Base-by-base conservation (phyloP, 2,888 invertebrate species). In the Hydroisotoma schaefferi region DNA sequence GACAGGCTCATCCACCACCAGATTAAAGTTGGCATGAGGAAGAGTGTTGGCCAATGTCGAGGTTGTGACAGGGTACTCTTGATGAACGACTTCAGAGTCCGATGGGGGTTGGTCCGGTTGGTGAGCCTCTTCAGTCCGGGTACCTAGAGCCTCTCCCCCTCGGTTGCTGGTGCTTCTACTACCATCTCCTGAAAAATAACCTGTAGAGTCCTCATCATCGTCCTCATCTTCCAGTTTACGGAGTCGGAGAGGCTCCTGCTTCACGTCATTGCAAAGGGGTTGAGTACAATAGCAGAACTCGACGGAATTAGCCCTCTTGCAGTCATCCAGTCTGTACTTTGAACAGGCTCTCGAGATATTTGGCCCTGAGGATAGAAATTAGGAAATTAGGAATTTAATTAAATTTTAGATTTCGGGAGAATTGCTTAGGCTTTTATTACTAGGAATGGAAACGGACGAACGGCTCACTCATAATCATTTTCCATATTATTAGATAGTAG, bases 251-350 rank as follows among this genome's bases (percentile, higher is more conserved):
- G 56, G 58, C 25, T 57, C 61, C n/a, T 56, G 63, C 28, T 65
- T 63, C 23, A 60, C 59, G 51, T 60, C 64, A 38, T 71, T 71
- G 49, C 71, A 71, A 25, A 69, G 57, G 20, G 59, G 55, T 5
- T 63, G 59, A 2, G 67, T 69, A 51, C 71, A 71, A 49, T 63
- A 69, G 51, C 71, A 71, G 28, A 69, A 66, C 46, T 71, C 71
- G 2, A 69, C 68, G 3, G 61, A 54, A 43, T 69, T 71, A 15
- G 71, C 69, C 20, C 57, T 67, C 58, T 67, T 71, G 46, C 71
- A 69, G 56, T 67, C 68, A 43, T 68, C 66, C 23, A 69, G 28
- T 40, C 56, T 26, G 47, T 59, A 55, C 20, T 55, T 55, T 43
- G 62, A 56, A 54, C 71, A 71, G 10, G 64, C 60, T 33, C 71